These are phyloP conservation scores for Catamblyrhynchus diadema DNA, from an alignment of 2,797 vertebrate species.

Conservation along the genomic window DNA sequence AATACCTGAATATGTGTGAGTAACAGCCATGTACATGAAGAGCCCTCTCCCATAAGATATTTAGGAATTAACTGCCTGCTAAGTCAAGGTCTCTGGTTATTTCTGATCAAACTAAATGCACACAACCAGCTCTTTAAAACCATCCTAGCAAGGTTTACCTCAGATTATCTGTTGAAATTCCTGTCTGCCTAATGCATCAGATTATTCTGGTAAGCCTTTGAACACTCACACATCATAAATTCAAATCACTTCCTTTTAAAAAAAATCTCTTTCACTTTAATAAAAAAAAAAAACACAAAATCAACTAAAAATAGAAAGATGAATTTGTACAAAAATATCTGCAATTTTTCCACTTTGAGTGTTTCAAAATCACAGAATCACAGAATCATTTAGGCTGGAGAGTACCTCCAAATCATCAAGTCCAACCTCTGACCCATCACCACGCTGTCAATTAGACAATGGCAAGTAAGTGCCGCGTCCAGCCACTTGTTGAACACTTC, in stretches of 20 bases:
- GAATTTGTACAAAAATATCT: background rate
- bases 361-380: background rate
- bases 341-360: background rate
- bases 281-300: background rate
- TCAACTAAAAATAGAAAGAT: background rate
- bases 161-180: background rate
- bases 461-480: fast-evolving
- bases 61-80: background rate
- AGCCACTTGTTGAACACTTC: background rate
- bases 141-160: background rate
- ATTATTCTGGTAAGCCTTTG: background rate
- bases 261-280: background rate
- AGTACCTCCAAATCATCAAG: background rate
- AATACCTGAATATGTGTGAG: background rate
- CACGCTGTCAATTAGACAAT: background rate
- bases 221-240: background rate
- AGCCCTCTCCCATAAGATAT: background rate
- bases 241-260: background rate
- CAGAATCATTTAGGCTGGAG: background rate
- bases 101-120: background rate
- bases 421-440: background rate
- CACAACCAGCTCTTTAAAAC: background rate
- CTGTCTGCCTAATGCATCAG: background rate
- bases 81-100: background rate
- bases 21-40: background rate